Evolutionary conservation across 2,797 vertebrate species (phyloP), one percentile per base, ranked within the genome.

Genomic region (Sitta carolinensis): DNA sequence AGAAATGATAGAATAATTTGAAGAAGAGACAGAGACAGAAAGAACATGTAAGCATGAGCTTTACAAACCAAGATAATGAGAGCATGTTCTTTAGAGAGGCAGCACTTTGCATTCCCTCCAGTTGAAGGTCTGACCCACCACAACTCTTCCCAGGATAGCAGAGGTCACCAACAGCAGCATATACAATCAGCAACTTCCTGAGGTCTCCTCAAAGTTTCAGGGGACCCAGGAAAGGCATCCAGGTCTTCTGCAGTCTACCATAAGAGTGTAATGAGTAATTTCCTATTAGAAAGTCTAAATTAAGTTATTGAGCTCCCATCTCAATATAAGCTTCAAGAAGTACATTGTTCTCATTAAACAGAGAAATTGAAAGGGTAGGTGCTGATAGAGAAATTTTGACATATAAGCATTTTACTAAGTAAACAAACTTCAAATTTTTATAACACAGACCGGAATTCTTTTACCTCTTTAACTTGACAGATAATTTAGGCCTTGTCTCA

Each of bases 341-440:
- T 34, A 42, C 1, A 13, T 13, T 0, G 0, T 8, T 64, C 8
- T 52, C 36, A 9, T 27, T 86, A 58, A 68, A 54, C 10, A 50
- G 36, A 20, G 25, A 66, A 6, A 20, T 45, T 82, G 11, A 67
- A 74, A 73, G 5, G 2, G 30, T 16, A 61, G 5, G 4, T 23
- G 11, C 2, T 5, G 1, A 59, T 7, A 38, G 22, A 61, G 12
- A 90, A 58, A 12, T 27, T 63, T 63, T 57, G 3, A 43, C 2
- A 59, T 43, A 29, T 27, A 58, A 81, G 4, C 5, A 3, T 68
- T 93, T 47, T 69, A 36, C 5, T 43, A 20, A 55, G 25, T 29
- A 57, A 7, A 48, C 13, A 89, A 34, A 25, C 3, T 69, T 74
- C 6, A 19, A 2, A 2, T 20, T 61, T 88, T 47, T 81, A 27